Evolutionary conservation across 2,888 invertebrate species (phyloP), one percentile per base, ranked within the genome.

Genomic region (Archips crataeganus): DNA sequence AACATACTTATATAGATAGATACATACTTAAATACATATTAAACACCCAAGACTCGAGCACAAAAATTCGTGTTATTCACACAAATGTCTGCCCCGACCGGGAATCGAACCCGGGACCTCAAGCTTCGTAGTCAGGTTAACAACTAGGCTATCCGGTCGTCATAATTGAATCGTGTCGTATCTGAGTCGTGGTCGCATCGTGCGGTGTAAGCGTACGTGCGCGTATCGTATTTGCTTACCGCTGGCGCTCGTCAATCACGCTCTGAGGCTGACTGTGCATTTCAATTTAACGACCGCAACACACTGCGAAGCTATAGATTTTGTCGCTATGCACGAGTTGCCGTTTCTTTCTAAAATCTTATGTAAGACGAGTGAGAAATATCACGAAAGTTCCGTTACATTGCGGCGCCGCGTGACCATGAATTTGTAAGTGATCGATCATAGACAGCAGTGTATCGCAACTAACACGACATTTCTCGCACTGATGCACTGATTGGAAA

Each of bases 231-330:
- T 92, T 93, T 93, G 93, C 91, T 90, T 88, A 89, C 92, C 87
- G 87, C 87, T 89, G 84, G 84, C 89, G 90, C 90, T 93, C 93
- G 93, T 94, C 93, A 93, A 93, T 93, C 93, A 93, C 92, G 88
- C 86, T 80, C 79, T 79, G 81, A 81, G 79, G 87, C 93, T 93
- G 93, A 94, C 93, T 93, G 88, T 89, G 93, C 93, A 92, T 92
- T 93, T 93, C 92, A 90, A 92, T 91, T 87, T 89, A 84, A 90
- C 77, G 82, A 81, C 76, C 77, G 79, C 78, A 77, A 63, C 78
- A 79, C 85, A 87, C 75, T 47, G 36, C 65, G 15, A 51, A 68
- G 67, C 72, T 32, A 68, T 71, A 61, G 61, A 3, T 57, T 32
- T 32, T 61, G 49, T 47, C 49, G 59, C 63, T 57, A 47, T 23